phyloP scores from a whole-genome alignment of 2,888 invertebrate genomes.

The Caenorhabditis becei region DNA sequence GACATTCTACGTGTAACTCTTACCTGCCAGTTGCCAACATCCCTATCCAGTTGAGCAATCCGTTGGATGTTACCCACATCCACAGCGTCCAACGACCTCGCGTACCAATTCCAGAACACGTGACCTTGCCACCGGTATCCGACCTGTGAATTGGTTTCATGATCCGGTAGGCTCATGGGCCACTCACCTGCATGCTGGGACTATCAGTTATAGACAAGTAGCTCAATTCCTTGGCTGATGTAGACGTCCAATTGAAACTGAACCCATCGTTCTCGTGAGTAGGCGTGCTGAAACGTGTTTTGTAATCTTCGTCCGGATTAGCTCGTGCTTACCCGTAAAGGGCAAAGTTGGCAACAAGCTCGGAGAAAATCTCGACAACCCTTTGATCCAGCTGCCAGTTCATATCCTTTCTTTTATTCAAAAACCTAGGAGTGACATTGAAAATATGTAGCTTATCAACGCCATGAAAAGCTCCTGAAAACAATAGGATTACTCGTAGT shows the following conservation, averaged over 20 bases:
- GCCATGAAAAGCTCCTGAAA: slow-evolving; percentile 81
- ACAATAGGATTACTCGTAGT: neutral
- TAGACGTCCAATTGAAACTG: slow-evolving; percentile 80
- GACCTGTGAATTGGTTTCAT: slow-evolving; percentile 58
- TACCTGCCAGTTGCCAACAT: slow-evolving; percentile 81
- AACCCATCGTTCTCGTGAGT: slow-evolving; percentile 79
- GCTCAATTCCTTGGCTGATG: slow-evolving; percentile 73
- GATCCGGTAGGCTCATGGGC: too few relatives aligned
- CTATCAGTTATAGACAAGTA: slow-evolving; percentile 81
- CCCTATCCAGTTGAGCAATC: slow-evolving; percentile 78
- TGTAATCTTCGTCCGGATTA: neutral
- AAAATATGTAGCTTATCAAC: slow-evolving; percentile 81
- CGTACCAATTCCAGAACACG: slow-evolving; percentile 82
- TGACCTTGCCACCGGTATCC: slow-evolving; percentile 81
- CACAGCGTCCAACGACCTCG: slow-evolving; percentile 78
- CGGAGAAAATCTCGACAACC: slow-evolving; percentile 81
- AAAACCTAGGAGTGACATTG: slow-evolving; percentile 79
- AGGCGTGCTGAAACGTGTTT: slow-evolving; percentile 73
- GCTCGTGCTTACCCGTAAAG: slow-evolving; percentile 69
- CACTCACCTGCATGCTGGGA: slow-evolving; percentile 76
- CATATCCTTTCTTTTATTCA: slow-evolving; percentile 77
- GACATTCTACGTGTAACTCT: neutral
- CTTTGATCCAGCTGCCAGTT: slow-evolving; percentile 81
- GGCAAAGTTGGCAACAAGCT: slow-evolving; percentile 80
- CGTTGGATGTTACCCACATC: slow-evolving; percentile 81